A percentile compares a stretch with the other conserved stretches of the same genome.
These are phyloP conservation scores for Gymnosoma rotundatum DNA, from an alignment of 2,888 invertebrate genomes.

Conservation along the genomic window DNA sequence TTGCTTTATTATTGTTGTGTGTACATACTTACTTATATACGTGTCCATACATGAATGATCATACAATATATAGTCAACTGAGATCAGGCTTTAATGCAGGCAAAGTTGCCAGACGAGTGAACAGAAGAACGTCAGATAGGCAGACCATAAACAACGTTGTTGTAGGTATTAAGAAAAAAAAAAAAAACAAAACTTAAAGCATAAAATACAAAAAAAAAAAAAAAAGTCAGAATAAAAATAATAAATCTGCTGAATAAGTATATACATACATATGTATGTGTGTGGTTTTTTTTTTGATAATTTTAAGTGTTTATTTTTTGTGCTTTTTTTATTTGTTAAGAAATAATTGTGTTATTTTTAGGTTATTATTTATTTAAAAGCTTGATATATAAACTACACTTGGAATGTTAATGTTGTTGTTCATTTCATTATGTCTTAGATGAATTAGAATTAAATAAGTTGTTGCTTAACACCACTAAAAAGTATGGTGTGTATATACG, in stretches of 20 bases:
- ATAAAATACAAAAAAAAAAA: neutral
- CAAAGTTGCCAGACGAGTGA: slow-evolving; percentile 24
- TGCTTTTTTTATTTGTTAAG: slow-evolving; percentile 2
- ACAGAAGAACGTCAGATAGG: slow-evolving; percentile 40
- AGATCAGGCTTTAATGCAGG: slow-evolving; percentile 56
- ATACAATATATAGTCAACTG: slow-evolving; percentile 17
- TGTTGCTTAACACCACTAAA: no score
- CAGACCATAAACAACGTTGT: slow-evolving; percentile 7
- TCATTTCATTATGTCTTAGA: no score
- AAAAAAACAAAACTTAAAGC: neutral
- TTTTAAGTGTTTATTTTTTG: slow-evolving; percentile 25
- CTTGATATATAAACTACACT: slow-evolving; percentile 1
- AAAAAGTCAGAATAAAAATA: no score
- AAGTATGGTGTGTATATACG: no score
- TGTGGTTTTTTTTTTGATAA: neutral
- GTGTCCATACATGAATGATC: slow-evolving; percentile 45
- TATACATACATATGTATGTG: neutral
- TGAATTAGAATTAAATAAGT: no score
- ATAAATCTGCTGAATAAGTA: neutral
- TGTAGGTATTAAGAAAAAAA: slow-evolving; percentile 32
- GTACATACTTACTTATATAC: neutral
- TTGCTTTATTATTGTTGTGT: neutral
- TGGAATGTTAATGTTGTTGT: neutral
- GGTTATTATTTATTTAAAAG: slow-evolving; percentile 3
- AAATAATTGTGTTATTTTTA: slow-evolving; percentile 8